Evolutionary conservation across 2,113 vertebrate genomes (phyloP).

Genomic region (Hippocampus guttulatus): DNA sequence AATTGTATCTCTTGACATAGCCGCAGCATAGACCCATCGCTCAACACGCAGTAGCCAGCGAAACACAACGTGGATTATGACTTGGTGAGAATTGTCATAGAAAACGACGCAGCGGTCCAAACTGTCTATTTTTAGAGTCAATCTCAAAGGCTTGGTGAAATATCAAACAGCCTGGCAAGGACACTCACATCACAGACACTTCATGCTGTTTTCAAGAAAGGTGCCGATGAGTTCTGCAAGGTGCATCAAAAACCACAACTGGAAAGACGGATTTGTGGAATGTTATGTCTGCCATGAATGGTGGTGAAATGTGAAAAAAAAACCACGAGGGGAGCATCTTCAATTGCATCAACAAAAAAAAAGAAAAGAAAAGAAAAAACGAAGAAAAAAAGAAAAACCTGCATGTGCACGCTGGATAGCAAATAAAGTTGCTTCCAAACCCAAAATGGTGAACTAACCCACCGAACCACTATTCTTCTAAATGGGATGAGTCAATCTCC

Average conservation of each 20-base stretch:
- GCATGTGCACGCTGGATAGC: not conserved
- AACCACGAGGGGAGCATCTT: not conserved
- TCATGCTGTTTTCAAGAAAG: conserved; percentile 7
- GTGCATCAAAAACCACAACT: not conserved
- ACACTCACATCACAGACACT: conserved; percentile 32
- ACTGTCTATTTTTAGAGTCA: conserved; percentile 54
- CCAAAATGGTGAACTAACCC: not conserved
- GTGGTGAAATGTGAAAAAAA: not conserved
- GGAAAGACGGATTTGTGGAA: not conserved
- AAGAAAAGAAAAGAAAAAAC: too few relatives aligned
- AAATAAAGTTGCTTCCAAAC: conserved; percentile 33
- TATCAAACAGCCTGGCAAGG: conserved; percentile 34
- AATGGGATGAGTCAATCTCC: conserved; percentile 1
- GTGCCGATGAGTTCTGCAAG: not conserved
- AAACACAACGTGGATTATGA: conserved; percentile 60
- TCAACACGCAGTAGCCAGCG: conserved; percentile 19
- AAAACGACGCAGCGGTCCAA: conserved; percentile 53
- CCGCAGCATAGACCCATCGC: conserved; percentile 40
- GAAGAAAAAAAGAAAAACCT: too few relatives aligned
- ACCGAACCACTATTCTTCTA: not conserved
- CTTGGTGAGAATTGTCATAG: conserved; percentile 53
- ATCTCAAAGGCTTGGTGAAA: conserved; percentile 35
- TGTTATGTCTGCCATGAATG: not conserved
- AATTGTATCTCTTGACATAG: conserved; percentile 38
- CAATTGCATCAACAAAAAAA: not conserved